These are phyloP conservation scores for Oopsacas minuta DNA, from an alignment of 37 sponge, comb jelly and placozoan genomes.

Conservation along the genomic window DNA sequence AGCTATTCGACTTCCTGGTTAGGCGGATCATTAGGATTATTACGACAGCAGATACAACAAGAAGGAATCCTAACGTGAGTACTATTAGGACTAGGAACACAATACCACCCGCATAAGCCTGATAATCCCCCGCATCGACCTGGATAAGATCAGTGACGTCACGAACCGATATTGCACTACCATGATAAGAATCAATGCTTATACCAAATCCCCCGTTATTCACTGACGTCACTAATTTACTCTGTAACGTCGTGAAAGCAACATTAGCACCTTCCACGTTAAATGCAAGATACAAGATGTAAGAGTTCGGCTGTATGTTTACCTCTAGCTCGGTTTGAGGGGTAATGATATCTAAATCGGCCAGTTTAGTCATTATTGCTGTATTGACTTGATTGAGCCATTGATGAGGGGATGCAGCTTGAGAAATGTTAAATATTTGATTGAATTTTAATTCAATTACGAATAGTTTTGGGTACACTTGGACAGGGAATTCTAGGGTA, in stretches of 20 bases:
- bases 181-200: not conserved
- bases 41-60: not conserved
- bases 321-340: not conserved
- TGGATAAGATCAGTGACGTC: not conserved
- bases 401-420: not conserved
- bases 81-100: not conserved
- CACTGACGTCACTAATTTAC: not conserved
- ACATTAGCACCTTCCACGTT: not conserved
- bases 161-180: not conserved
- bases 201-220: not conserved
- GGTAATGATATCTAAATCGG: not conserved
- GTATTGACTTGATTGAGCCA: not conserved
- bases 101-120: not conserved
- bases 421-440: not conserved
- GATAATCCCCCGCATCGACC: not conserved
- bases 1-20: not conserved
- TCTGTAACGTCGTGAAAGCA: not conserved
- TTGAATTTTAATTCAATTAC: not conserved
- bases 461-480: not conserved
- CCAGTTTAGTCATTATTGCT: not conserved
- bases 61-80: not conserved
- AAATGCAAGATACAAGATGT: not conserved
- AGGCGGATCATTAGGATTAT: not conserved
- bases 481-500: not conserved
- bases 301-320: conserved; percentile 3